phyloP scores from a whole-genome alignment of 2,113 vertebrate species.

The Tapirus terrestris region DNA sequence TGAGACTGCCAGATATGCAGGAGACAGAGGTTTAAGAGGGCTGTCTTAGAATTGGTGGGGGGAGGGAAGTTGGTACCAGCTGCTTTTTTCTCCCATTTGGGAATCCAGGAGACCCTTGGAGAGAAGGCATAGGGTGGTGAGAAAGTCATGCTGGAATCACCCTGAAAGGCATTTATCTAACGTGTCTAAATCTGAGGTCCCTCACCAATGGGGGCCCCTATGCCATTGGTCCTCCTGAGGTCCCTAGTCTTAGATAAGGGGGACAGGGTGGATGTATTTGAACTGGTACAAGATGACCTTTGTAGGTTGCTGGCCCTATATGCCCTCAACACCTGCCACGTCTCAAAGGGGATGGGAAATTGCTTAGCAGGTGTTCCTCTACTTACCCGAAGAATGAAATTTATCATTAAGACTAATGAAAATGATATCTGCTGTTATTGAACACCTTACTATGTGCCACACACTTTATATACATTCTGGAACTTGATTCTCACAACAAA shows the following conservation, averaged over 20 bases:
- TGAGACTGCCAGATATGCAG: not conserved
- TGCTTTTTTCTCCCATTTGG: not conserved
- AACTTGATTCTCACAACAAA: not conserved
- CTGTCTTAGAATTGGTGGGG: not conserved
- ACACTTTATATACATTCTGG: not conserved
- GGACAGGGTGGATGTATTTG: not conserved
- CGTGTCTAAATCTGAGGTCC: not conserved
- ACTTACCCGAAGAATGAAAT: not conserved
- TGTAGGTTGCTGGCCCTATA: not conserved
- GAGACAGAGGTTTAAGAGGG: not conserved
- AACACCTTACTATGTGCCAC: not conserved
- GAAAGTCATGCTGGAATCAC: not conserved
- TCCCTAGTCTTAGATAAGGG: not conserved
- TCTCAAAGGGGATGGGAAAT: not conserved
- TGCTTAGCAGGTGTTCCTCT: not conserved
- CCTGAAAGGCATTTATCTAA: not conserved
- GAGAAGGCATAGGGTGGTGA: not conserved
- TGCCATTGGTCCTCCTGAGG: not conserved
- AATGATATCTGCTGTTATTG: not conserved
- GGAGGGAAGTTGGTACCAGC: not conserved
- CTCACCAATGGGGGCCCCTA: not conserved
- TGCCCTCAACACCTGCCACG: rapidly evolving
- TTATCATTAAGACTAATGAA: slow-evolving; percentile 2
- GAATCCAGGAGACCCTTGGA: not conserved
- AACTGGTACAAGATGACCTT: not conserved